Base-by-base conservation (phyloP, 2,797 vertebrate genomes). In the Phoeniculus purpureus region DNA sequence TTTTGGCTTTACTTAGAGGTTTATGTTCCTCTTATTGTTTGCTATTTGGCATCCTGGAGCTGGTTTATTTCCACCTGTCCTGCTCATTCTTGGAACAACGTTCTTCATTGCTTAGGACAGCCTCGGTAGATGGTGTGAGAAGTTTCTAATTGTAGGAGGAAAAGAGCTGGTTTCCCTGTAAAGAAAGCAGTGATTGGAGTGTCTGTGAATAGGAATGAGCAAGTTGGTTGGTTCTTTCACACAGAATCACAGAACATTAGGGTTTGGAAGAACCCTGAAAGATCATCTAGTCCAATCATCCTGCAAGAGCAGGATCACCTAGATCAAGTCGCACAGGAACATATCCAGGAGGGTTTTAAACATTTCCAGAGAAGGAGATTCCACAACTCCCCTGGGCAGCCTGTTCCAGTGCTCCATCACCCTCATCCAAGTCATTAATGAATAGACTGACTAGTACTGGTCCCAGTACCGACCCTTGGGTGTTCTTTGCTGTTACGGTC, bases 51-150 rank as follows among this genome's bases (percentile, higher is more conserved):
- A 50, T 85, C 71, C 34, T 81, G 72, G 83, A 84, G 52, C 27
- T 86, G 66, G 60, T 89, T 88, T 91, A 55, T 79, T 96, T 91
- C 74, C 80, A 93, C 77, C 62, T 89, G 71, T 84, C 73, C 66
- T 73, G 58, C 60, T 87, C 81, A 13, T 89, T 94, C 72, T 88
- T 34, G 25, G 37, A 81, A 80, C 43, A 43, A 13, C 14, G 16
- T 15, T 43, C 13, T 43, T 43, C 43, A 43, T 92, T 93, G 48
- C 58, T 74, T 66, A 71, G 80, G 95, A 88, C 65, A 81, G 52
- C 48, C 21, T 74, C 91, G 87, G 72, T 56, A 67, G 61, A 58
- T 90, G 59, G 18, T 50, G 51, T 74, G 68, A 86, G 93, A 87
- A 79, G 54, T 86, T 96, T 85, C 58, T 77, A 92, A 65, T 34